phyloP scores from a whole-genome alignment of 2,888 invertebrate species.

The Iselma pallidipennis region DNA sequence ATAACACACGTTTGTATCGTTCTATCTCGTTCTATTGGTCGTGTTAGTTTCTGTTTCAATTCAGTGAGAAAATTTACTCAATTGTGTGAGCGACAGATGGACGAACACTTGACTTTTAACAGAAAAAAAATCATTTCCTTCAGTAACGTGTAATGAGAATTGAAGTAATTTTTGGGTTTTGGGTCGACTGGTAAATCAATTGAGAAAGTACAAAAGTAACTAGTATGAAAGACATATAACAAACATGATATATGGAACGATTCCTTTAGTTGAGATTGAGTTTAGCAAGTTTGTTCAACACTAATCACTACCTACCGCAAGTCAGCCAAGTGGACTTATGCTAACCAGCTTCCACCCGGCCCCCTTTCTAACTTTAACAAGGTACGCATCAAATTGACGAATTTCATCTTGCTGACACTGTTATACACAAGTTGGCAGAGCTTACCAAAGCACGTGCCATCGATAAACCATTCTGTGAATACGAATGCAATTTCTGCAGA shows the following conservation, averaged over 20 bases:
- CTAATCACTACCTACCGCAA: conserved; percentile 29
- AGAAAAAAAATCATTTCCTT: neutral
- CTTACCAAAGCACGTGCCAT: neutral
- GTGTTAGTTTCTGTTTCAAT: neutral
- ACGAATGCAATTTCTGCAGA: neutral
- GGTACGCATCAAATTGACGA: neutral
- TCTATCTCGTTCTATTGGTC: neutral
- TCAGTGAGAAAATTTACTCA: neutral
- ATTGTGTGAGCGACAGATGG: neutral
- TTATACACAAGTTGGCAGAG: neutral
- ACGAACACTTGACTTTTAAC: neutral
- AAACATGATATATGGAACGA: no score
- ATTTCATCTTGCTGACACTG: neutral
- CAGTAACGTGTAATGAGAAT: neutral
- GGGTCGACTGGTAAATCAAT: neutral
- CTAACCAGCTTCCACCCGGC: neutral
- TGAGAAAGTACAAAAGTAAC: conserved; percentile 7
- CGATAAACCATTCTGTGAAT: neutral
- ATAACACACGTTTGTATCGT: neutral
- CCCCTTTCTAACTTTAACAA: neutral
- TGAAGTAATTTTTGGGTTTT: no score
- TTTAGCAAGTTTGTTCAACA: conserved; percentile 8
- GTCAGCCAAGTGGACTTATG: neutral
- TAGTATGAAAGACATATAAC: no score
- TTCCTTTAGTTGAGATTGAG: conserved; percentile 9